Evolutionary conservation across 2,113 vertebrate genomes (phyloP).

Genomic region (Psephotus haematonotus): DNA sequence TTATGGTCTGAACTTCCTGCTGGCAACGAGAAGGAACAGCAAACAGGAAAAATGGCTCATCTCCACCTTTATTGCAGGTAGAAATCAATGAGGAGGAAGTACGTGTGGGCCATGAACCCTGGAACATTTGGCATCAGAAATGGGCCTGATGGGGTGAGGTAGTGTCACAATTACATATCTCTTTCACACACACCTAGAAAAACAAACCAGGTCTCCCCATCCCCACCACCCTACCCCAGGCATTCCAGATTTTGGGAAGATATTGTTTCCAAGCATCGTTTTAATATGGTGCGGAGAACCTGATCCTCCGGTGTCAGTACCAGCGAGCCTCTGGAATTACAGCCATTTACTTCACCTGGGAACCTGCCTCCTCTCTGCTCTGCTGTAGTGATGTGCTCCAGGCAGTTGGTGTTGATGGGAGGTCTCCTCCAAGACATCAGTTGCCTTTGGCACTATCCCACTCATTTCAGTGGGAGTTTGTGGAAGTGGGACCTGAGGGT

Average conservation of each 20-base stretch:
- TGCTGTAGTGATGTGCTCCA: fast-evolving
- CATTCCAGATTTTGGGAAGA: not conserved
- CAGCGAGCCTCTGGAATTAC: not conserved
- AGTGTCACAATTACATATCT: not conserved
- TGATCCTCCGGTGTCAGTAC: not conserved
- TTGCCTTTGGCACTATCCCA: not conserved
- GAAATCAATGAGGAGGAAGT: not conserved
- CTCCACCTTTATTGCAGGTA: not conserved
- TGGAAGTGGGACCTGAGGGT: not conserved
- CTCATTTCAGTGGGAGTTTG: fast-evolving
- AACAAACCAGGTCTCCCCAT: not conserved
- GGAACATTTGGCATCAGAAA: not conserved
- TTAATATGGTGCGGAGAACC: not conserved
- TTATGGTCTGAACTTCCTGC: not conserved
- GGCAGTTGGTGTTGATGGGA: fast-evolving
- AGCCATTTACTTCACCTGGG: not conserved
- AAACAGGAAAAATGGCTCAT: not conserved
- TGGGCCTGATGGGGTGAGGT: not conserved
- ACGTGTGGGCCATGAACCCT: not conserved
- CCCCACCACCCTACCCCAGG: not conserved
- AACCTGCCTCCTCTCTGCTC: not conserved
- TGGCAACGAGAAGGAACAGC: not conserved
- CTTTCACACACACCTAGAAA: not conserved
- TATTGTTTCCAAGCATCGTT: not conserved
- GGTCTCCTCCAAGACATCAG: not conserved